Percentiles rank a stretch among this genome's conserved stretches.
Evolutionary conservation across 2,113 vertebrate genomes (phyloP).

Genomic region (Prinia subflava): DNA sequence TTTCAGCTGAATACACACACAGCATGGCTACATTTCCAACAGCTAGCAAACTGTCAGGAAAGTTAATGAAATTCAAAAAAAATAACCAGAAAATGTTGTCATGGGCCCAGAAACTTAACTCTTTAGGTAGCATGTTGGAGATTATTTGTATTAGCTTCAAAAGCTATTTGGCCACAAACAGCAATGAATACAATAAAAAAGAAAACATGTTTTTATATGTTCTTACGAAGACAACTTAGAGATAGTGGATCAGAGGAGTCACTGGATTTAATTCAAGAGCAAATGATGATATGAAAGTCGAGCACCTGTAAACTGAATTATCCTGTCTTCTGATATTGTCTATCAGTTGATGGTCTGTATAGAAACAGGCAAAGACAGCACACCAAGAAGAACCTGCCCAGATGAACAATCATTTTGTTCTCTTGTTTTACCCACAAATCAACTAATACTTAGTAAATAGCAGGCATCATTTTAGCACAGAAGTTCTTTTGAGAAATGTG

Average conservation of each 20-base stretch:
- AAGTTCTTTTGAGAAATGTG: background rate
- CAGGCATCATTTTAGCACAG: background rate
- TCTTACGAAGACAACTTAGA: background rate
- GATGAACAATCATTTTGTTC: background rate
- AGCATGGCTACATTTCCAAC: background rate
- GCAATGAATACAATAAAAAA: background rate
- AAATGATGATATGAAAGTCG: background rate
- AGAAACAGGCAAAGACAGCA: background rate
- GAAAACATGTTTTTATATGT: fast-evolving
- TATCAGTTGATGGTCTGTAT: background rate
- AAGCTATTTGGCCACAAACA: background rate
- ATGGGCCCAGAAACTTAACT: background rate
- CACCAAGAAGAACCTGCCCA: background rate
- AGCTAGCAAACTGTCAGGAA: background rate
- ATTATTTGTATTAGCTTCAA: background rate
- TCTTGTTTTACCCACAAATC: background rate
- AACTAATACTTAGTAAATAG: background rate
- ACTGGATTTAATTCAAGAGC: background rate
- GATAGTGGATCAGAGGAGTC: background rate
- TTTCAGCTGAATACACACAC: background rate
- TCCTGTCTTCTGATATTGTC: background rate
- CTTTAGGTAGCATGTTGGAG: background rate
- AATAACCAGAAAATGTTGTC: background rate
- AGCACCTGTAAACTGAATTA: background rate
- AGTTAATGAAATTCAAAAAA: background rate